Percentiles rank a stretch among this genome's conserved stretches.
These are phyloP conservation scores for Conopomorpha cramerella DNA, from an alignment of 1,140 invertebrate species.

Conservation along the genomic window DNA sequence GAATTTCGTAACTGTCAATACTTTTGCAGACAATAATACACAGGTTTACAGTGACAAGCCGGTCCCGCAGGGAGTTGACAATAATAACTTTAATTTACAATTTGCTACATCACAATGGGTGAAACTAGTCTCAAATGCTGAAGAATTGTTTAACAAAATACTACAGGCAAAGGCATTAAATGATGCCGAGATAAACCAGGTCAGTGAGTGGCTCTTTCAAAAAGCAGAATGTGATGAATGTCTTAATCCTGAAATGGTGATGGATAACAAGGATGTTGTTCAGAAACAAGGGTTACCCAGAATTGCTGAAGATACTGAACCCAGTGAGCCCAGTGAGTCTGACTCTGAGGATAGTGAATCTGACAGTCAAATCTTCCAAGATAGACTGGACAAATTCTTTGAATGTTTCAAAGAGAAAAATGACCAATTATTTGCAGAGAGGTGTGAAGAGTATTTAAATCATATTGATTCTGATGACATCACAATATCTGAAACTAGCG, in stretches of 20 bases:
- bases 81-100: constrained; percentile 68
- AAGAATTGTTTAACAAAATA: constrained; percentile 77
- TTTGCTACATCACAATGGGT: constrained; percentile 83
- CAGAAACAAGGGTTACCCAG: constrained; percentile 51
- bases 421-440: constrained; percentile 65
- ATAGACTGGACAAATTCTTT: constrained; percentile 73
- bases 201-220: constrained; percentile 82
- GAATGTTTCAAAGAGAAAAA: constrained; percentile 72
- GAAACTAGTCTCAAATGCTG: constrained; percentile 80
- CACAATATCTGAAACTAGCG: constrained; percentile 51
- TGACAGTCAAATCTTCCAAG: constrained; percentile 66
- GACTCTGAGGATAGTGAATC: constrained; percentile 67
- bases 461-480: constrained; percentile 56
- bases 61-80: constrained; percentile 41
- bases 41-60: constrained; percentile 55
- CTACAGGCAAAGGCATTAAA: constrained; percentile 65
- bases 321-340: constrained; percentile 61
- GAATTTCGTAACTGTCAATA: constrained; percentile 70
- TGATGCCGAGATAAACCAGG: constrained; percentile 73
- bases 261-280: constrained; percentile 59
- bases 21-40: constrained; percentile 68
- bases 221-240: constrained; percentile 87
- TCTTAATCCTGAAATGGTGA: constrained; percentile 65
- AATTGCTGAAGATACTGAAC: constrained; percentile 59
- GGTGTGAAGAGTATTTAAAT: constrained; percentile 63